Evolutionary conservation across 2,888 invertebrate genomes (phyloP), one percentile per base, ranked within the genome.

Genomic region (Cenopis cana): DNA sequence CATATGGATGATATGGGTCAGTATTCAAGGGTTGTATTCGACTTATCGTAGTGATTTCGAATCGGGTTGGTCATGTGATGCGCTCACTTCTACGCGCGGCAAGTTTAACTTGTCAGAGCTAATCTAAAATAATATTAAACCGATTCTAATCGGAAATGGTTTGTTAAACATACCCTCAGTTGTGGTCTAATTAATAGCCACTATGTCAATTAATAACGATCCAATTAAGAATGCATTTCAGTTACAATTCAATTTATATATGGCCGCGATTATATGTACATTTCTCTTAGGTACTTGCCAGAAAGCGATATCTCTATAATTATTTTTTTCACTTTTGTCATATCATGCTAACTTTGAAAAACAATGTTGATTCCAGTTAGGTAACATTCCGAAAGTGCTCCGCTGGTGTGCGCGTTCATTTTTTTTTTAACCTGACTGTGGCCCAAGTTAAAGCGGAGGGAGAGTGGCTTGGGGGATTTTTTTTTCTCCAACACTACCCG

Each of bases 121-220:
- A 6, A n/a, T 14, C 46, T 6, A 46, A n/a, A 14, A 12, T n/a
- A n/a, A n/a, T 46, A 6, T 8, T 1, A 46, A 46, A 46, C 46
- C 46, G 46, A 46, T 46, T 46, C n/a, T 0, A 46, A n/a, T 46
- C n/a, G n/a, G 8, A 46, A n/a, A n/a, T n/a, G 46, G 0, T 41
- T 41, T 12, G 1, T 12, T 12, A 41, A n/a, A 33, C 14, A 14
- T 4, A 41, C 41, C n/a, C 41, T 38, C 29, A 18, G 12, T 36
- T 36, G 50, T 18, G 62, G 14, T 50, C 18, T 62, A 62, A 62
- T 62, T 52, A 62, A 50, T 62, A 41, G 24, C 24, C 9, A 18
- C 50, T 11, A 61, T 36, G 36, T 52, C 36, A 62, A 18, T 33
- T 20, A 50, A 29, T 17, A 33, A 36, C 8, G 33, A 8, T 14